Base-by-base conservation (phyloP, 2,888 invertebrate genomes). In the Lasioglossum calceatum region DNA sequence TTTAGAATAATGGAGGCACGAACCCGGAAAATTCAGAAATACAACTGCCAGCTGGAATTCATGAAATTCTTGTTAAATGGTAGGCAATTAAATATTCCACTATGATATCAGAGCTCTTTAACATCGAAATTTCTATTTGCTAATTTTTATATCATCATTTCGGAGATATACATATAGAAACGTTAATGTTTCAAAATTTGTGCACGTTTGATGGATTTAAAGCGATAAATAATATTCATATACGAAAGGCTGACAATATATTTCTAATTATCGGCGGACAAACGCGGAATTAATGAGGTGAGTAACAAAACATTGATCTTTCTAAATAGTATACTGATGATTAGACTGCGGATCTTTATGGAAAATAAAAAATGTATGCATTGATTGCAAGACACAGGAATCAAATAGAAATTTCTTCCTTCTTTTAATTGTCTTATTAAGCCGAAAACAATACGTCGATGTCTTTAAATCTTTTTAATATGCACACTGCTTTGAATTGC, bases 281-380 rank as follows among this genome's bases (percentile, higher is more conserved):
- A 27, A 27, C 36, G 42, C 36, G 50, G 36, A 71, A 71, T 54
- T 47, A 78, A 54, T 39, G 42, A 42, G 47, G 50, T 19, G 14
- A 23, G 32, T 12, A 77, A 47, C 47, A 77, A 77, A 64, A 67
- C 67, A 67, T 7, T 23, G 19, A 14, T 36, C 50, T 77, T 71
- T 39, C n/a, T 78, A 36, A 1, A 36, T 36, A 71, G 71, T 78
- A n/a, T 32, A 39, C n/a, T 54, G 32, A 32, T 32, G 32, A 32
- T 32, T 32, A 32, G 32, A 32, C 32, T 32, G 32, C 32, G 32
- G 32, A 32, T 32, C 32, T 32, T 32, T 32, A 32, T 32, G 32
- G 1, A 32, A 32, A 32, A 32, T 32, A 32, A 32, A 32, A 1
- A 32, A 32, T 32, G 32, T 1, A 32, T 32, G 32, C 32, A 32